Evolutionary conservation across 2,797 vertebrate species (phyloP).

Genomic region (Paguma larvata): DNA sequence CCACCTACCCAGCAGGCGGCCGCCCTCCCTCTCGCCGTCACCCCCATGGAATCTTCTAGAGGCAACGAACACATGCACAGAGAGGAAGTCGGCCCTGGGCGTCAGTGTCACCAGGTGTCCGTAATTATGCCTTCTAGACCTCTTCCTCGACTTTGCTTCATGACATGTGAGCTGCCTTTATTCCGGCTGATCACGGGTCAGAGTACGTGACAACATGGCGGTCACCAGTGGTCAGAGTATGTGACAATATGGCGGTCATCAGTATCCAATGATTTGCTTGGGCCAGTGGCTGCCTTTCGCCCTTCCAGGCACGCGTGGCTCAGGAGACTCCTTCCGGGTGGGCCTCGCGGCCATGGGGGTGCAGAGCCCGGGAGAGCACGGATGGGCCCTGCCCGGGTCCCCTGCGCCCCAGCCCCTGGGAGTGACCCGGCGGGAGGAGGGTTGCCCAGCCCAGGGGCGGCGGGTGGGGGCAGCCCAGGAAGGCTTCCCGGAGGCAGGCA

Average conservation of each 20-base stretch:
- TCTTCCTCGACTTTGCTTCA: neutral
- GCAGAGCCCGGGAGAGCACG: rapidly evolving
- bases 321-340: neutral
- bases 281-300: neutral
- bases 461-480: neutral
- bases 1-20: rapidly evolving
- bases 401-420: too few species aligned
- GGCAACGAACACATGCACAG: rapidly evolving
- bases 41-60: neutral
- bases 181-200: too few species aligned
- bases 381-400: neutral
- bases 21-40: rapidly evolving
- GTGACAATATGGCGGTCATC: rapidly evolving
- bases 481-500: neutral
- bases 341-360: rapidly evolving
- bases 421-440: neutral
- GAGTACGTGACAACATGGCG: neutral
- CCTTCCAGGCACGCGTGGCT: neutral
- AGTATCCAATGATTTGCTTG: rapidly evolving
- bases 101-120: neutral
- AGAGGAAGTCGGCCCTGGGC: neutral
- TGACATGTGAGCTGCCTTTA: neutral
- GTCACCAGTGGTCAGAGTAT: neutral
- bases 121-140: neutral
- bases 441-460: neutral